These are phyloP conservation scores for Drosophila falleni DNA, from an alignment of 2,888 invertebrate species.

Conservation along the genomic window DNA sequence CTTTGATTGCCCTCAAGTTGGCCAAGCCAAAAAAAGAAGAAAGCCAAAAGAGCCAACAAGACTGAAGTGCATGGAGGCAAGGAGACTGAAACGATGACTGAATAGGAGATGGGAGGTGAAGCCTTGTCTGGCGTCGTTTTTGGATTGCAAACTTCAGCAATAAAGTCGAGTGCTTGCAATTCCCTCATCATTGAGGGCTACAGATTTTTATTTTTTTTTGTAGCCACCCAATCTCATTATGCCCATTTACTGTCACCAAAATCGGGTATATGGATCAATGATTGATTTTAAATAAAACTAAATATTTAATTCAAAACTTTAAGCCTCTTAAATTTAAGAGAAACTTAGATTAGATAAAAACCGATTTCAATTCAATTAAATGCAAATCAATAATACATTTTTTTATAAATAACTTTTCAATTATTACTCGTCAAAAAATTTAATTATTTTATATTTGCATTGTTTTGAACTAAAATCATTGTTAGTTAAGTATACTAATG, in stretches of 20 bases:
- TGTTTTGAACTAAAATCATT: too few species aligned
- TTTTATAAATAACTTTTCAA: too few species aligned
- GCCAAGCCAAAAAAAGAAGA: slow-evolving; percentile 15
- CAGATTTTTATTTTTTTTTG: background rate
- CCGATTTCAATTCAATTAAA: too few species aligned
- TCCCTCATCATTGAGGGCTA: slow-evolving; percentile 22
- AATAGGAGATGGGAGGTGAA: background rate
- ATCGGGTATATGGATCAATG: slow-evolving; percentile 9
- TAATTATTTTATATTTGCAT: too few species aligned
- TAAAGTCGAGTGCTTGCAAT: slow-evolving; percentile 49
- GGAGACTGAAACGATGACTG: background rate
- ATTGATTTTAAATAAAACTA: background rate
- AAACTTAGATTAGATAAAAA: too few species aligned
- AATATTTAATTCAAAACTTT: too few species aligned
- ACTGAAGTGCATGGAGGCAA: background rate
- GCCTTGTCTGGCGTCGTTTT: slow-evolving; percentile 32
- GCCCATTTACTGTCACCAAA: background rate
- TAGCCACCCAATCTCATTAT: slow-evolving; percentile 18
- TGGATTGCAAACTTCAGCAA: slow-evolving; percentile 55
- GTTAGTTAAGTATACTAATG: too few species aligned
- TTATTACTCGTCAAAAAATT: too few species aligned
- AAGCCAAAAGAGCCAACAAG: background rate
- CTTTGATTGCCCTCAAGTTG: slow-evolving; percentile 62
- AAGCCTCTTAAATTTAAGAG: too few species aligned
- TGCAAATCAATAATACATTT: too few species aligned